These are phyloP conservation scores for Sebastes vulpes DNA, from an alignment of 2,797 vertebrate species.

Conservation along the genomic window DNA sequence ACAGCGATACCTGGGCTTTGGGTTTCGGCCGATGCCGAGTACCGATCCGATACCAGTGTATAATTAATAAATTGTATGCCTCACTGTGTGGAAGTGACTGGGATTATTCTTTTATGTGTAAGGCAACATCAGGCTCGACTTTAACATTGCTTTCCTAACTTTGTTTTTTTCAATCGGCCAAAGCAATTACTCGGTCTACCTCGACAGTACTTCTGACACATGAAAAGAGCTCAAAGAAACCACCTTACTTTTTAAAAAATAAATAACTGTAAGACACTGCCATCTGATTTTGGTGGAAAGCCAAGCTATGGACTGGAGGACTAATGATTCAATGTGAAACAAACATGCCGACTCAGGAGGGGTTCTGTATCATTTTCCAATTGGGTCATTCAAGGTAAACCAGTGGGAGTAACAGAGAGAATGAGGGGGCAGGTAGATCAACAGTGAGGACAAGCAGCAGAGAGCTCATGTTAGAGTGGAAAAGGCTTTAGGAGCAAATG, in stretches of 20 bases:
- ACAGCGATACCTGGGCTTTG: too few relatives aligned
- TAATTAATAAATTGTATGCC: too few relatives aligned
- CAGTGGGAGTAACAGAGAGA: slow-evolving; percentile 18
- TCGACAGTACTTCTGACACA: background rate
- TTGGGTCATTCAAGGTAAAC: slow-evolving; percentile 46
- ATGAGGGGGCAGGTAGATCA: slow-evolving; percentile 3
- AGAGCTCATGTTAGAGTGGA: background rate
- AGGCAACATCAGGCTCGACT: too few relatives aligned
- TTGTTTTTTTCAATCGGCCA: too few relatives aligned
- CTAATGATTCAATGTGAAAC: slow-evolving; percentile 33
- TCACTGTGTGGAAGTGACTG: too few relatives aligned
- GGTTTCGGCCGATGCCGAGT: too few relatives aligned
- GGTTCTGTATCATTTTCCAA: slow-evolving; percentile 50
- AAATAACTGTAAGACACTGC: background rate
- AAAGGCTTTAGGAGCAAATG: slow-evolving; percentile 3
- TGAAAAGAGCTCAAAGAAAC: background rate
- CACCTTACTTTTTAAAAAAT: background rate
- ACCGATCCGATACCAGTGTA: too few relatives aligned
- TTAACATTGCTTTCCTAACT: too few relatives aligned
- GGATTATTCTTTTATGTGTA: too few relatives aligned
- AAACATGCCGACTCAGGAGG: slow-evolving; percentile 42
- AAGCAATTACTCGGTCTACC: too few relatives aligned
- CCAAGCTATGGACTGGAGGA: background rate
- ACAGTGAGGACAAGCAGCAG: background rate
- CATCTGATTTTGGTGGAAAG: background rate